Evolutionary conservation across 2,888 invertebrate species (phyloP), one percentile per base, ranked within the genome.

Genomic region (Troglohyphantes excavatus): DNA sequence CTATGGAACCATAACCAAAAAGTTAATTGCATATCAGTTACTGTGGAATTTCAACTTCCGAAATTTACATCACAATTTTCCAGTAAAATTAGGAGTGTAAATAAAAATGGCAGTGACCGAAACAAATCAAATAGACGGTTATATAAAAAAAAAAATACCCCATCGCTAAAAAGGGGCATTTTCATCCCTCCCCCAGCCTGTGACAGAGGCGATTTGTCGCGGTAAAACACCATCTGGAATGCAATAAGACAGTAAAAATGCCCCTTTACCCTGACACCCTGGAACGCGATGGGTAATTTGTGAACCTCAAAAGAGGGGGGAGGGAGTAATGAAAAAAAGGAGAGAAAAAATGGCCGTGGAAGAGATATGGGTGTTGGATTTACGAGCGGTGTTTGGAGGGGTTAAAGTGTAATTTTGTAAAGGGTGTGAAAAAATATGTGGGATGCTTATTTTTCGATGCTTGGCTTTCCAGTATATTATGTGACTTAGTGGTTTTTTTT

Each of bases 231-330:
- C 26, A 85, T 39, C 76, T 53, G 85, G 85, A 85, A 85, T 85
- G 76, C 85, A 85, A 85, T 85, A 85, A 85, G 76, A 85, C 76
- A 59, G 68, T 85, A 85, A 85, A 85, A 76, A 85, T 85, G 76
- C 85, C 85, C 85, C 26, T 78, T 76, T 76, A 76, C 68, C 68
- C 85, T 85, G 85, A 85, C 85, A 85, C 76, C 59, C 33, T 76
- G 85, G 85, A 85, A 85, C 76, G 85, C 76, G 27, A 53, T 59
- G 85, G 85, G 85, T 85, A 85, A 85, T 85, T 85, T 85, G 85
- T 85, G 85, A 68, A 85, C 85, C 85, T 85, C 76, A 85, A 70
- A 23, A 43, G 19, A 26, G 27, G 9, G 70, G 75, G 53, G 39
- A 68, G 76, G 76, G 68, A 70, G 53, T 61, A 61, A 72, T 81